Conservation (phyloP, 2,797 vertebrate genomes). For the Crocodylus rhombifer region DNA sequence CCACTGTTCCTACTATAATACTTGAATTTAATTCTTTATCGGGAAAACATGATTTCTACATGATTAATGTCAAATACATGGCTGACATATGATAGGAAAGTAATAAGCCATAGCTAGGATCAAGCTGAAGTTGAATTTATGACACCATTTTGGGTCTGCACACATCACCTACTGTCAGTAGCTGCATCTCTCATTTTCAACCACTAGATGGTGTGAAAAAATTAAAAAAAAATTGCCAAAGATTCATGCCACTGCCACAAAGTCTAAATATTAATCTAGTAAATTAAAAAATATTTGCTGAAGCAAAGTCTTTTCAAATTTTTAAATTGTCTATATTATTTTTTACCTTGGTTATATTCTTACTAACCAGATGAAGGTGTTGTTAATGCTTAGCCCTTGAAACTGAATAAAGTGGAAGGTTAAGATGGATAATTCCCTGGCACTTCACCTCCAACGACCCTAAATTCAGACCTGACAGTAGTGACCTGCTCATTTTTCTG, state of each 20-base stretch:
- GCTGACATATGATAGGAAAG: constrained; percentile 78
- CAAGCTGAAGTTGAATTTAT: constrained; percentile 78
- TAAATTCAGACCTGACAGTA: constrained; percentile 69
- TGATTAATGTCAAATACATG: constrained; percentile 73
- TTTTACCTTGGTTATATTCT: constrained; percentile 55
- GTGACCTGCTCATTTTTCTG: constrained; percentile 56
- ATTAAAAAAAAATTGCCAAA: constrained; percentile 74
- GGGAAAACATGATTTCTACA: constrained; percentile 73
- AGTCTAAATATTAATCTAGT: constrained; percentile 50
- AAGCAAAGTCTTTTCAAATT: constrained; percentile 55
- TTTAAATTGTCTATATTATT: constrained; percentile 30
- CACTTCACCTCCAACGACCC: constrained; percentile 53
- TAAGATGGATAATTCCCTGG: constrained; percentile 68
- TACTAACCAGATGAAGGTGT: constrained; percentile 46
- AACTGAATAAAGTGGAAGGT: constrained; percentile 54
- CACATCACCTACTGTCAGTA: constrained; percentile 52
- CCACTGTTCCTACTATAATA: constrained; percentile 67
- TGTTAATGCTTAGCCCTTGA: constrained; percentile 67
- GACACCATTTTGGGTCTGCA: constrained; percentile 77
- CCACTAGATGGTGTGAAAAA: constrained; percentile 87
- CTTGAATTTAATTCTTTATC: constrained; percentile 74
- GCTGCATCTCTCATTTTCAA: constrained; percentile 76
- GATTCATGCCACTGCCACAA: constrained; percentile 50
- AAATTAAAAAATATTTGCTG: constrained; percentile 58
- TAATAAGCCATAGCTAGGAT: constrained; percentile 77